A percentile compares a stretch with the other conserved stretches of the same genome.
Conservation (phyloP, 2,797 vertebrate species). For the Hippoglossus hippoglossus region DNA sequence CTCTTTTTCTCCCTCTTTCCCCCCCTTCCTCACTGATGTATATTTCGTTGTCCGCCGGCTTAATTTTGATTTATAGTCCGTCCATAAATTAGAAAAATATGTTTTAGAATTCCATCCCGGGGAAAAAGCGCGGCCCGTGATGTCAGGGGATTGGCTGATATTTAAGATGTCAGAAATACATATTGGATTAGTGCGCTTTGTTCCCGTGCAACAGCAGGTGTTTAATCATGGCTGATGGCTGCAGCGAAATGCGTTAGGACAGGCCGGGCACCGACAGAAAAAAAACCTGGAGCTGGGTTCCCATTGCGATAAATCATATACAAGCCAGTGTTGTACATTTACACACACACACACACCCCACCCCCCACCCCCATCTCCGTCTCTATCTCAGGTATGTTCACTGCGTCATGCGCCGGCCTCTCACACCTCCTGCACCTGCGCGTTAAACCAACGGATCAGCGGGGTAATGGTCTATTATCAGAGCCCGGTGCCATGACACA, state of each 20-base stretch:
- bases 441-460: conserved; percentile 65
- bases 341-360: conserved; percentile 14
- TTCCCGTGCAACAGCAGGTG: conserved; percentile 96
- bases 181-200: conserved; percentile 99
- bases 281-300: conserved; percentile 62
- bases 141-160: conserved; percentile 99
- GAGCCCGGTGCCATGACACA: conserved; percentile 41
- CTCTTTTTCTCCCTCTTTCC: conserved; percentile 52
- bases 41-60: conserved; percentile 96
- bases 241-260: conserved; percentile 97
- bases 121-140: conserved; percentile 92
- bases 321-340: conserved; percentile 55
- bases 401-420: conserved; percentile 2
- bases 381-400: conserved; percentile 14
- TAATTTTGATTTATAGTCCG: conserved; percentile 99
- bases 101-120: conserved; percentile 97
- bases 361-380: background rate
- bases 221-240: conserved; percentile 99
- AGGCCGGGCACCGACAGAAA: conserved; percentile 78
- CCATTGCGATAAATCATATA: conserved; percentile 76
- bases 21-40: conserved; percentile 88
- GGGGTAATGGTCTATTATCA: conserved; percentile 51
- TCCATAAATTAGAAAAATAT: conserved; percentile 99
- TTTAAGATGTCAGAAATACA: conserved; percentile 99
- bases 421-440: conserved; percentile 39